A percentile compares a stretch with the other conserved stretches of the same genome.
phyloP scores from a whole-genome alignment of 2,888 invertebrate species.

The Rugalucina vietnamica region DNA sequence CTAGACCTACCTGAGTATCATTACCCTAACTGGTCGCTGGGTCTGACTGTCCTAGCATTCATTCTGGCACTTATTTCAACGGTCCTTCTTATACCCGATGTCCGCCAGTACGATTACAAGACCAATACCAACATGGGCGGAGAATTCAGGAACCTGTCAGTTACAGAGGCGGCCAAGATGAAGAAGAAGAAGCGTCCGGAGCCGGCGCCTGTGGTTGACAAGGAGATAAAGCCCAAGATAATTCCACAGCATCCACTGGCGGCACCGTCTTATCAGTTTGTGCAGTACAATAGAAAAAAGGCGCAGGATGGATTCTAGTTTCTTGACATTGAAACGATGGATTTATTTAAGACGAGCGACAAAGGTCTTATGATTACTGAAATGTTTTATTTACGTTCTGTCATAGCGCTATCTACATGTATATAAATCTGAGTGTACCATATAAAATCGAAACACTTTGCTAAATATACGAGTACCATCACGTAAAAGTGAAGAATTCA shows the following conservation, averaged over 20 bases:
- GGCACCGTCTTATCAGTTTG: conserved; percentile 47
- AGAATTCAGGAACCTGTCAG: conserved; percentile 45
- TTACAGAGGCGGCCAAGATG: not conserved
- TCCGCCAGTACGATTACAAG: conserved; percentile 59
- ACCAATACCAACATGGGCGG: conserved; percentile 56
- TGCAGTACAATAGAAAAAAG: conserved; percentile 45
- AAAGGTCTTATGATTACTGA: too few relatives aligned
- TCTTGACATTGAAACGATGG: too few relatives aligned
- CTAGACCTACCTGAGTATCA: conserved; percentile 30
- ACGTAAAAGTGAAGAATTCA: too few relatives aligned
- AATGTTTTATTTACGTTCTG: too few relatives aligned
- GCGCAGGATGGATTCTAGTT: conserved; percentile 50
- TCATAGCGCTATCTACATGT: too few relatives aligned
- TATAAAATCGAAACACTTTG: too few relatives aligned
- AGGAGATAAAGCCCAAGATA: conserved; percentile 30
- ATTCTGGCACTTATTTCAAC: conserved; percentile 45
- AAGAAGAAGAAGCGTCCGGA: not conserved
- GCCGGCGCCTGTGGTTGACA: not conserved
- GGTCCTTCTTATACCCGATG: conserved; percentile 52
- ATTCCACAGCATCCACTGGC: conserved; percentile 51
- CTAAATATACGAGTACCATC: too few relatives aligned
- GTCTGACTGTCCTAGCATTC: conserved; percentile 55
- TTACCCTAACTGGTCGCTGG: conserved; percentile 58
- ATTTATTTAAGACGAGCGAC: too few relatives aligned
- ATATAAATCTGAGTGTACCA: too few relatives aligned